Evolutionary conservation across 1,140 invertebrate genomes (phyloP).

Genomic region (Danaus melanippus): DNA sequence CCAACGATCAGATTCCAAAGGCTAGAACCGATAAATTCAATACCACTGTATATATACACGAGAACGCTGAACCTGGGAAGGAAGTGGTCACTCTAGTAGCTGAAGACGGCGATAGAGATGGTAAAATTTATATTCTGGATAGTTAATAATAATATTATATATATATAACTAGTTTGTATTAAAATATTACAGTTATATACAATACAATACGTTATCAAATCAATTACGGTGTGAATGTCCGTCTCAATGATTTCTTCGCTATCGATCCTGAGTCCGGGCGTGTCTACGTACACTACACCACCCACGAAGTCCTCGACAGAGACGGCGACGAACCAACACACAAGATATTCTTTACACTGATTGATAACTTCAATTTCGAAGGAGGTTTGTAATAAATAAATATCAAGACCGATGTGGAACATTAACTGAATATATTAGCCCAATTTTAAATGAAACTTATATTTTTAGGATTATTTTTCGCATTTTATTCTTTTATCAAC

Average conservation of each 20-base stretch:
- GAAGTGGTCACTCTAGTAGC: slow-evolving; percentile 48
- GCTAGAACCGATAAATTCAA: slow-evolving; percentile 36
- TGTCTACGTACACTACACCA: slow-evolving; percentile 55
- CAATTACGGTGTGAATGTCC: slow-evolving; percentile 54
- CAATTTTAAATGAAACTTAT: no score
- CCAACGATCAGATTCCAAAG: slow-evolving; percentile 66
- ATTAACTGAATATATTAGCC: no score
- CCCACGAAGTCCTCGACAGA: slow-evolving; percentile 60
- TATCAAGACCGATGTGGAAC: no score
- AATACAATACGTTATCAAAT: slow-evolving; percentile 56
- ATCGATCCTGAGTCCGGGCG: slow-evolving; percentile 56
- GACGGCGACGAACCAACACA: slow-evolving; percentile 58
- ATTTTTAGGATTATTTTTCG: no score
- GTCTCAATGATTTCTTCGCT: slow-evolving; percentile 60
- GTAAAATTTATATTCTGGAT: slow-evolving; percentile 33
- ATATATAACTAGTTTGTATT: not conserved
- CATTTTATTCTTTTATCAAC: no score
- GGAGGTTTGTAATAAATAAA: slow-evolving; percentile 40
- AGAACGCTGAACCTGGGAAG: slow-evolving; percentile 46
- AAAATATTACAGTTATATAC: slow-evolving; percentile 42
- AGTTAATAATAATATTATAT: not conserved
- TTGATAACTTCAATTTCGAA: slow-evolving; percentile 68
- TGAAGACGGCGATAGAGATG: slow-evolving; percentile 71
- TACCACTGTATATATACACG: slow-evolving; percentile 42
- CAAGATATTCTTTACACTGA: slow-evolving; percentile 60